phyloP scores from a whole-genome alignment of 2,797 vertebrate genomes.

The Microctenopoma steveboyesi region DNA sequence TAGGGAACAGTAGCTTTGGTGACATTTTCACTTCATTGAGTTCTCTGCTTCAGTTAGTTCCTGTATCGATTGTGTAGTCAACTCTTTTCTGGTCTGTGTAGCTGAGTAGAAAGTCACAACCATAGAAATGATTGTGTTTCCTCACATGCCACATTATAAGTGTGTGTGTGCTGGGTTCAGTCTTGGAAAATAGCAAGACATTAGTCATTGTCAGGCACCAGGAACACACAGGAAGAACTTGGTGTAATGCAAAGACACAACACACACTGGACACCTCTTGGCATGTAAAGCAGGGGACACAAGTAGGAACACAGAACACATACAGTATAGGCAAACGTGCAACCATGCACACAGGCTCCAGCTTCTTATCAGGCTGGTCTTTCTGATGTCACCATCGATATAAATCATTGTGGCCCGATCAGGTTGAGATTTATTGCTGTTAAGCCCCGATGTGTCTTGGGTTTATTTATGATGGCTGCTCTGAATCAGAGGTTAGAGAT shows the following conservation, averaged over 20 bases:
- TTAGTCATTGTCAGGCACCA: constrained; percentile 36
- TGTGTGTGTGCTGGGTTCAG: constrained; percentile 18
- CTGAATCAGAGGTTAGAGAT: constrained; percentile 31
- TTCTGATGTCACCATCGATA: constrained; percentile 31
- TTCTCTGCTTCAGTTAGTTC: constrained; percentile 21
- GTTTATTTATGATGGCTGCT: constrained; percentile 44
- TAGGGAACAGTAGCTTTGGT: constrained; percentile 29
- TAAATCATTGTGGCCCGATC: constrained; percentile 50
- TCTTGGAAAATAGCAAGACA: constrained; percentile 23
- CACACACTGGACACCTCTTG: constrained; percentile 5
- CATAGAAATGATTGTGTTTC: constrained; percentile 35
- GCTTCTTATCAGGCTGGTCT: constrained; percentile 27
- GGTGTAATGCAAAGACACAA: constrained; percentile 15
- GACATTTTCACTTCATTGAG: constrained; percentile 51
- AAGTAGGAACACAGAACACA: constrained; percentile 8
- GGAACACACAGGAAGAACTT: constrained; percentile 34
- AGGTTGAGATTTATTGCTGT: constrained; percentile 55
- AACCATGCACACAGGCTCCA: constrained; percentile 3
- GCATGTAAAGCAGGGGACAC: not conserved
- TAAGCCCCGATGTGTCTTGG: constrained; percentile 9
- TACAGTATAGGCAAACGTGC: not conserved
- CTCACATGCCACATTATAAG: constrained; percentile 8
- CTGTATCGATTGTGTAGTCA: constrained; percentile 57
- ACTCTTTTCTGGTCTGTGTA: constrained; percentile 56
- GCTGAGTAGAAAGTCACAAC: constrained; percentile 48